A percentile compares a stretch with the other conserved stretches of the same genome.
These are phyloP conservation scores for Melanerpes aurifrons DNA, from an alignment of 2,113 vertebrate species.

Conservation along the genomic window DNA sequence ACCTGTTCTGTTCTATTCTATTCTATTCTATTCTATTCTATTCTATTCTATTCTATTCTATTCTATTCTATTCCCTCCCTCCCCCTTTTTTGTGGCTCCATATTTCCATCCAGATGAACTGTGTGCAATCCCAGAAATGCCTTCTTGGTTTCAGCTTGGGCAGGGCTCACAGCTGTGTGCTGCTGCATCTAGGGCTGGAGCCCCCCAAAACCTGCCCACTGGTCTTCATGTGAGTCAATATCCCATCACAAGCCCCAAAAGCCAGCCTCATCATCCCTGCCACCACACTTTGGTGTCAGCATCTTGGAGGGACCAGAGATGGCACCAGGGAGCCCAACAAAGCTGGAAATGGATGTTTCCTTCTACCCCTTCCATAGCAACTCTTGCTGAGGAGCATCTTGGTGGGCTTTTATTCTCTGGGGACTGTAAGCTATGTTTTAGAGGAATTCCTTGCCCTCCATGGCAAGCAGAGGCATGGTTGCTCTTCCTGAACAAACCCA, in stretches of 20 bases:
- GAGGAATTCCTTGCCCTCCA: neutral
- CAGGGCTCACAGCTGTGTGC: neutral
- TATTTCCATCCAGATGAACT: neutral
- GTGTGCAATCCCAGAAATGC: neutral
- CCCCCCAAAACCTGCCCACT: neutral
- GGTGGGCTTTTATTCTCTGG: neutral
- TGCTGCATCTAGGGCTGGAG: neutral
- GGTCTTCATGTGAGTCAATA: neutral
- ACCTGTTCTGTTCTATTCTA: too few species aligned
- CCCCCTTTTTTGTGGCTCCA: fast-evolving
- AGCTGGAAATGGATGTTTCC: neutral
- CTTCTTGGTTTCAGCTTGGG: neutral
- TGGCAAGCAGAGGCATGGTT: neutral
- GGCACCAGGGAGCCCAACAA: neutral
- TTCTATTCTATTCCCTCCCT: too few species aligned
- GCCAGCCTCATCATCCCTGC: fast-evolving
- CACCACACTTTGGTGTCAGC: neutral
- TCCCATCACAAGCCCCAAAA: fast-evolving
- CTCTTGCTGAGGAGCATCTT: neutral
- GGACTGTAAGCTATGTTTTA: neutral
- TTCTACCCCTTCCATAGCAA: neutral
- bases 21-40: too few species aligned
- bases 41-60: too few species aligned
- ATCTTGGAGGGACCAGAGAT: neutral
- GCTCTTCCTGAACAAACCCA: neutral